phyloP scores from a whole-genome alignment of 2,113 vertebrate genomes.

The Pachyramphus minor region DNA sequence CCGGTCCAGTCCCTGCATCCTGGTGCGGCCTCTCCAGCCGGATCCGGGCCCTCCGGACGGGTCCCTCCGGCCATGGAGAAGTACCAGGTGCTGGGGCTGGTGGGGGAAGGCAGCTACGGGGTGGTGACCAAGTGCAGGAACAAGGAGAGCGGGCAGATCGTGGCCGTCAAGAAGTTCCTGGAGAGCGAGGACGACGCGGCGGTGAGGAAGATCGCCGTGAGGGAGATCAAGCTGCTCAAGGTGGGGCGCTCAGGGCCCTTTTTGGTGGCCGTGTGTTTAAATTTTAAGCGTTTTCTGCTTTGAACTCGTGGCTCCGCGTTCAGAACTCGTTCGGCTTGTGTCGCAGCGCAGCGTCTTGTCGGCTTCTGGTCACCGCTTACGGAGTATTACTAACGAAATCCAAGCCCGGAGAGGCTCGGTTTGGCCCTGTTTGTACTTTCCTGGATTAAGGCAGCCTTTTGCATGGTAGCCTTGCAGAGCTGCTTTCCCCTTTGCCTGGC shows the following conservation, averaged over 20 bases:
- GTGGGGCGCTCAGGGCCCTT: background rate
- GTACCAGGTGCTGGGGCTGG: slow-evolving; percentile 81
- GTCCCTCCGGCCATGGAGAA: slow-evolving; percentile 70
- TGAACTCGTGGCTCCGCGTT: accelerated
- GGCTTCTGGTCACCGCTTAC: accelerated
- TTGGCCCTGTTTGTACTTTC: accelerated
- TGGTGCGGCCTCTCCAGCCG: background rate
- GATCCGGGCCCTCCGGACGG: background rate
- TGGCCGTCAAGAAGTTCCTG: slow-evolving; percentile 89
- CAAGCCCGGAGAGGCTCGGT: accelerated
- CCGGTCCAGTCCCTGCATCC: background rate
- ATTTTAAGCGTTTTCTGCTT: accelerated
- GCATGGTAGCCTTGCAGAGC: background rate
- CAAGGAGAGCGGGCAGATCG: slow-evolving; percentile 79
- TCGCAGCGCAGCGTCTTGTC: background rate
- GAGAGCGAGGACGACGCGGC: slow-evolving; percentile 83
- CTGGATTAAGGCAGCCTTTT: accelerated
- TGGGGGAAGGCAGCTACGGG: slow-evolving; percentile 88
- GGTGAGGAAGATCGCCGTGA: slow-evolving; percentile 83
- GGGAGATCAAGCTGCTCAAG: slow-evolving; percentile 78
- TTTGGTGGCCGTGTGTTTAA: accelerated
- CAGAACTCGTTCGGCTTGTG: accelerated
- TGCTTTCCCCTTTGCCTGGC: background rate
- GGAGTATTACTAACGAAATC: accelerated
- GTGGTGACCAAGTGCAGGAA: slow-evolving; percentile 85